Evolutionary conservation across 2,888 invertebrate species (phyloP).

Genomic region (Eupithecia vulgata): DNA sequence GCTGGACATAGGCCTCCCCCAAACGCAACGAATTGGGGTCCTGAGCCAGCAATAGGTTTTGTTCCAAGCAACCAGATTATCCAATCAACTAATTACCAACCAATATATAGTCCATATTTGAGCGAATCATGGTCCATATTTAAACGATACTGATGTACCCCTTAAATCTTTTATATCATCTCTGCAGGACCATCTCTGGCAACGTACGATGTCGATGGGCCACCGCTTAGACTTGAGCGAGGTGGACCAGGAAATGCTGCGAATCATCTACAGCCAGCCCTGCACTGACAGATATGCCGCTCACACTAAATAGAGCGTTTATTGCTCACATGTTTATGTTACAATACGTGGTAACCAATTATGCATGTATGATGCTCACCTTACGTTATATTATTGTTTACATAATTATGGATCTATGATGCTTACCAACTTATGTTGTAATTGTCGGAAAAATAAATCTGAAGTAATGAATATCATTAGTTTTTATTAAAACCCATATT

Average conservation of each 20-base stretch:
- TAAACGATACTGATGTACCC: too few relatives aligned
- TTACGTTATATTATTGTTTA: too few relatives aligned
- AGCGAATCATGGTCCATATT: too few relatives aligned
- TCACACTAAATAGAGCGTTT: neutral
- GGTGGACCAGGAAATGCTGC: constrained; percentile 50
- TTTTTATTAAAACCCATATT: too few relatives aligned
- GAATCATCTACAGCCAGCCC: constrained; percentile 55
- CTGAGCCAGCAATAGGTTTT: too few relatives aligned
- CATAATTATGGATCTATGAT: neutral
- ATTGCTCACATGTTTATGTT: neutral
- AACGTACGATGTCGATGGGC: constrained; percentile 65
- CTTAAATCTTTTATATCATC: neutral
- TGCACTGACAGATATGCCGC: constrained; percentile 47
- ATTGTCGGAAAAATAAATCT: neutral
- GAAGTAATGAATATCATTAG: too few relatives aligned
- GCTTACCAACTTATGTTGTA: neutral
- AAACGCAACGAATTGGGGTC: too few relatives aligned
- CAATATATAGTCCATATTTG: too few relatives aligned
- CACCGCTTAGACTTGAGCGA: constrained; percentile 52
- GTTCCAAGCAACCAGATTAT: too few relatives aligned
- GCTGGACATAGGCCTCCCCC: too few relatives aligned
- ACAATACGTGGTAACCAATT: neutral
- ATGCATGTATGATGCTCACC: neutral
- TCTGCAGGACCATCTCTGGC: constrained; percentile 68
- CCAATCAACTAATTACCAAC: too few relatives aligned